These are phyloP conservation scores for Suillia variegata DNA, from an alignment of 2,888 invertebrate species.

Conservation along the genomic window DNA sequence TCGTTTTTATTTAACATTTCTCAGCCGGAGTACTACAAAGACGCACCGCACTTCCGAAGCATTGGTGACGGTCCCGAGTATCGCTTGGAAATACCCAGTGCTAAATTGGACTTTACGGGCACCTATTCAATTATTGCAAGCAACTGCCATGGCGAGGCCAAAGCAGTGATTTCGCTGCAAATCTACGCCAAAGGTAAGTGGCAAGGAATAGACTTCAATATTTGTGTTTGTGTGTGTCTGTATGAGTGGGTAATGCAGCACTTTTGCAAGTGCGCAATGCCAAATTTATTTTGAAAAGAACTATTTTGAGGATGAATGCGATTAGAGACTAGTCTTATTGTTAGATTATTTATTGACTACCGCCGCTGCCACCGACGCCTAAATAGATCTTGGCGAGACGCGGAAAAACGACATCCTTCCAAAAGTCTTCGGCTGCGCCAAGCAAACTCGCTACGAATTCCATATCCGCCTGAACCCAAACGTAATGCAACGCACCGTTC, in stretches of 20 bases:
- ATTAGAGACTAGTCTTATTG: slow-evolving; percentile 17
- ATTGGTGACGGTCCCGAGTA: slow-evolving; percentile 78
- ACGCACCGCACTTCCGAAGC: slow-evolving; percentile 80
- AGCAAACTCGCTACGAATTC: slow-evolving; percentile 55
- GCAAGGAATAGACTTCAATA: slow-evolving; percentile 12
- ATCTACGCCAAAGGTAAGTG: slow-evolving; percentile 79
- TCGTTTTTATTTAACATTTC: too few species aligned
- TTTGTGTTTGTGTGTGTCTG: too few species aligned
- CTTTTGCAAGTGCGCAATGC: too few species aligned
- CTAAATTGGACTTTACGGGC: slow-evolving; percentile 84
- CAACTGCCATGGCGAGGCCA: slow-evolving; percentile 82
- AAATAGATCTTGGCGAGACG: slow-evolving; percentile 52
- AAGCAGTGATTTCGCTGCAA: slow-evolving; percentile 85
- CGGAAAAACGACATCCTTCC: slow-evolving; percentile 56
- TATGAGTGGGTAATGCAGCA: too few species aligned
- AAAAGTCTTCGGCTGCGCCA: slow-evolving; percentile 56
- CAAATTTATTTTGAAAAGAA: too few species aligned
- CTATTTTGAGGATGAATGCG: too few species aligned
- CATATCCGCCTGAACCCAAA: slow-evolving; percentile 59
- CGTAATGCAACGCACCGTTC: slow-evolving; percentile 58
- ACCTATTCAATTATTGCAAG: slow-evolving; percentile 84
- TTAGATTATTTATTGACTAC: slow-evolving; percentile 27
- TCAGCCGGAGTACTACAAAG: slow-evolving; percentile 85
- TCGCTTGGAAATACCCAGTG: slow-evolving; percentile 83
- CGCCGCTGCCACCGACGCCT: too few species aligned